phyloP scores from a whole-genome alignment of 1,140 invertebrate genomes.

The Platorchestia sp. region DNA sequence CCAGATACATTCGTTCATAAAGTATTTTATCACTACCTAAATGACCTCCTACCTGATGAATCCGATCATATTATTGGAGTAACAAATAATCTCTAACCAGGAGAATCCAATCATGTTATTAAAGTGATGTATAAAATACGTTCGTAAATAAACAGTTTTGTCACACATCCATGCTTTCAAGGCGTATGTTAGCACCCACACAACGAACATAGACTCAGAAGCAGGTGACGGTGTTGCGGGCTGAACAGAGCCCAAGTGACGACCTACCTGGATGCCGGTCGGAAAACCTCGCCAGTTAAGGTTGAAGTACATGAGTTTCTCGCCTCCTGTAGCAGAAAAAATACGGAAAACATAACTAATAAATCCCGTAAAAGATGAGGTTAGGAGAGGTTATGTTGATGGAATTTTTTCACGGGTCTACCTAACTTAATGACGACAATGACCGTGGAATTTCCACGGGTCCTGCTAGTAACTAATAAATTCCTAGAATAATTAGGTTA shows the following conservation, averaged over 20 bases:
- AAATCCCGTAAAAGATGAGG: background rate
- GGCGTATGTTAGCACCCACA: background rate
- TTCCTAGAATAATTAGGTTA: too few relatives aligned
- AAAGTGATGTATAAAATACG: background rate
- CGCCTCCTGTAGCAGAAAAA: constrained; percentile 75
- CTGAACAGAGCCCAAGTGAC: background rate
- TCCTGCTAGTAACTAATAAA: too few relatives aligned
- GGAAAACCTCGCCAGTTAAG: constrained; percentile 86
- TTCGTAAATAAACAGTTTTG: background rate
- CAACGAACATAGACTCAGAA: background rate
- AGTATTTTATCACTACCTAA: too few relatives aligned
- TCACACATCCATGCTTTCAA: background rate
- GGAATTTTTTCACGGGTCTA: too few relatives aligned
- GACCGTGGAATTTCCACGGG: too few relatives aligned
- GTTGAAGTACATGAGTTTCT: constrained; percentile 87
- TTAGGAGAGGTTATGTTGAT: background rate
- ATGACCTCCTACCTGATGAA: too few relatives aligned
- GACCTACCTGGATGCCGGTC: constrained; percentile 83
- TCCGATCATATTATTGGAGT: too few relatives aligned
- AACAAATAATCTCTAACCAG: too few relatives aligned
- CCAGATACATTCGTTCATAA: too few relatives aligned
- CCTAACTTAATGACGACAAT: background rate
- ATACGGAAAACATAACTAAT: background rate
- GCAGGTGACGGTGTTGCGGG: background rate
- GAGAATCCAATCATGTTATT: background rate